Percentiles rank a stretch among this genome's conserved stretches.
Evolutionary conservation across 2,888 invertebrate species (phyloP).

Genomic region (Mylabris sibirica): DNA sequence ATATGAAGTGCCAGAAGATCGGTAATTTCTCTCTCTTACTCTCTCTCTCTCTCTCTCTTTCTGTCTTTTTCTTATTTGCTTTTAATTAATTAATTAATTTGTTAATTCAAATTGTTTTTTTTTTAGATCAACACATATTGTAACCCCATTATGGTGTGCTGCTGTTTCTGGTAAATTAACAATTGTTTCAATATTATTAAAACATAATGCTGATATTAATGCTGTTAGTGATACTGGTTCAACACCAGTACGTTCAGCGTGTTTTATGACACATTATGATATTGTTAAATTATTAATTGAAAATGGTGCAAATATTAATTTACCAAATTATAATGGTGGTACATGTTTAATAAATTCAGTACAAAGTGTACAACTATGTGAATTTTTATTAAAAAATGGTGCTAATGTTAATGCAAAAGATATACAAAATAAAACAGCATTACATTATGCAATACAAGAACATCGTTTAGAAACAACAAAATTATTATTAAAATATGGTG

Average conservation of each 20-base stretch:
- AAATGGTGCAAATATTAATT: constrained; percentile 83
- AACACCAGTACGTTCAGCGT: constrained; percentile 88
- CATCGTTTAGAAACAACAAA: constrained; percentile 84
- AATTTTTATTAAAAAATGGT: constrained; percentile 79
- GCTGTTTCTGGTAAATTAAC: constrained; percentile 83
- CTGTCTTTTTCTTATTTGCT: too few species aligned
- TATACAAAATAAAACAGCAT: constrained; percentile 88
- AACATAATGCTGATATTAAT: constrained; percentile 85
- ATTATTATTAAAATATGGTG: constrained; percentile 79
- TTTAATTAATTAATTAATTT: not conserved
- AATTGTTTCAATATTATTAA: constrained; percentile 79
- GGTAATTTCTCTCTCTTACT: too few species aligned
- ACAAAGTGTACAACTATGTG: constrained; percentile 83
- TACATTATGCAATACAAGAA: constrained; percentile 92
- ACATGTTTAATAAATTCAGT: constrained; percentile 94
- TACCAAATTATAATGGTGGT: constrained; percentile 89
- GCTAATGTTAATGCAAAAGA: constrained; percentile 87
- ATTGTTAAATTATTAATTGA: constrained; percentile 79
- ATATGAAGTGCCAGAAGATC: constrained; percentile 85
- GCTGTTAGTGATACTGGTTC: constrained; percentile 88
- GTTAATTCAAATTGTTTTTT: constrained; percentile 35
- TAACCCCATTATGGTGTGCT: constrained; percentile 92
- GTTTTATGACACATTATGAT: constrained; percentile 89
- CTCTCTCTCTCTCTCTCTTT: too few species aligned
- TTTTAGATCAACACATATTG: constrained; percentile 78